phyloP scores from a whole-genome alignment of 2,113 vertebrate species.

The Callionymus lyra region DNA sequence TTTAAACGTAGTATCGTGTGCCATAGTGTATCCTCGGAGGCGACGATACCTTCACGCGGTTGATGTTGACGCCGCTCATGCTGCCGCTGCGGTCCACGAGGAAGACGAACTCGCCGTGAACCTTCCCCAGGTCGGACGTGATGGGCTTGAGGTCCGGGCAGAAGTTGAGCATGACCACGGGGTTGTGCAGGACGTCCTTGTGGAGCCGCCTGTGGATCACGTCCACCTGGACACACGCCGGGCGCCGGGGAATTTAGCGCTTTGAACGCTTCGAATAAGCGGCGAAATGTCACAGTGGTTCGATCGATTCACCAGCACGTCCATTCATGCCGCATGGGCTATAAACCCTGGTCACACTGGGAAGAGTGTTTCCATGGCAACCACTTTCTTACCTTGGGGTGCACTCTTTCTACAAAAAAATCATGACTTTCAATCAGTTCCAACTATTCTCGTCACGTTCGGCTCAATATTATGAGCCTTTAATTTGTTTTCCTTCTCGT shows the following conservation, averaged over 20 bases:
- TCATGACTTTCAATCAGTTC: too few relatives aligned
- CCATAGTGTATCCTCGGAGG: background rate
- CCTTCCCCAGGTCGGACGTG: constrained; percentile 71
- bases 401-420: constrained; percentile 31
- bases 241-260: too few relatives aligned
- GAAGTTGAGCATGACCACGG: constrained; percentile 90
- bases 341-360: too few relatives aligned
- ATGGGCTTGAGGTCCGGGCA: constrained; percentile 77
- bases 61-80: constrained; percentile 77
- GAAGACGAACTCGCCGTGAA: constrained; percentile 89
- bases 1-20: background rate
- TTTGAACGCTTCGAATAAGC: too few relatives aligned
- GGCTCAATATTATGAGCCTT: too few relatives aligned
- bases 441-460: too few relatives aligned
- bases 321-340: background rate
- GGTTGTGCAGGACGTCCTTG: constrained; percentile 90
- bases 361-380: constrained; percentile 68
- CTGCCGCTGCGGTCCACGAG: constrained; percentile 86
- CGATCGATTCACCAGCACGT: constrained; percentile 1
- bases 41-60: constrained; percentile 71
- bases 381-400: constrained; percentile 43
- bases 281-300: constrained; percentile 30
- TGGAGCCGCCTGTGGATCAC: constrained; percentile 85
- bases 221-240: constrained; percentile 78
- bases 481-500: too few relatives aligned